Evolutionary conservation across 2,113 vertebrate species (phyloP).

Genomic region (Ictidomys tridecemlineatus): DNA sequence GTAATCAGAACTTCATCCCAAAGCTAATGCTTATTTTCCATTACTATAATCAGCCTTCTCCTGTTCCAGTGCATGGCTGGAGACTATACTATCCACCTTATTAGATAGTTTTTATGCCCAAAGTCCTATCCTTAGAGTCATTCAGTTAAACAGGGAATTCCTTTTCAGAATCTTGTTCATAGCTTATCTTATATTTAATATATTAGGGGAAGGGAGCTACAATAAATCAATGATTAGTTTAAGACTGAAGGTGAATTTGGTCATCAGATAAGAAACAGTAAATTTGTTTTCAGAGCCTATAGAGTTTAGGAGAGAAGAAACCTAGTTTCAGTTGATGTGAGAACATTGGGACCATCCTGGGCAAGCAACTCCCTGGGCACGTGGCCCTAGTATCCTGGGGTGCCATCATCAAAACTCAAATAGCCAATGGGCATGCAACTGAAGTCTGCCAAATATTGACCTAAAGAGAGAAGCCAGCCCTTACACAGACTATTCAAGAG

Average conservation of each 20-base stretch:
- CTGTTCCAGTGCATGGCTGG: not conserved
- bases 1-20: not conserved
- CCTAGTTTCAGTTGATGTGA: not conserved
- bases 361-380: not conserved
- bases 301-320: not conserved
- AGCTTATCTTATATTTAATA: conserved; percentile 33
- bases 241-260: not conserved
- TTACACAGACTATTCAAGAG: not conserved
- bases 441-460: not conserved
- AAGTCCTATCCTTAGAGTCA: not conserved
- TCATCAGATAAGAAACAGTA: not conserved
- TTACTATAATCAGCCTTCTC: not conserved
- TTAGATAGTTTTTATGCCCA: not conserved
- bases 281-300: not conserved
- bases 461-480: not conserved
- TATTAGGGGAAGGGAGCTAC: not conserved
- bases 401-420: not conserved
- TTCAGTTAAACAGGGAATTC: not conserved
- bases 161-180: not conserved
- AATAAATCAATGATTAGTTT: not conserved
- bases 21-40: not conserved
- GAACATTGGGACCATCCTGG: not conserved
- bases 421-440: not conserved
- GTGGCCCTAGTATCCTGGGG: not conserved
- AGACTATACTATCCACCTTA: not conserved